phyloP scores from a whole-genome alignment of 2,797 vertebrate species.

The Eidolon dupreanum region DNA sequence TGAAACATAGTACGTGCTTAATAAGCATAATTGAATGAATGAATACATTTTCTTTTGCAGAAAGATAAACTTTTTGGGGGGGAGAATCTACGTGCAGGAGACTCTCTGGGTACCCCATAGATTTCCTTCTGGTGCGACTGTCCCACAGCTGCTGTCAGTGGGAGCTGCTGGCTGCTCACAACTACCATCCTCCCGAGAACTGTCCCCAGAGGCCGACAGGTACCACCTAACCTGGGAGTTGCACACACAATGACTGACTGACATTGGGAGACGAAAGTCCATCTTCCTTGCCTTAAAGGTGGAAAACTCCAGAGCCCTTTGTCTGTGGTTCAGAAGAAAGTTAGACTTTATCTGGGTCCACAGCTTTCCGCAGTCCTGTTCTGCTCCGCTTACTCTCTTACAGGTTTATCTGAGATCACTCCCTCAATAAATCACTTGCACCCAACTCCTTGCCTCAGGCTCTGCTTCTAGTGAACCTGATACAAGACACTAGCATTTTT shows the following conservation, averaged over 20 bases:
- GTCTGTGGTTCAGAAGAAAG: not conserved
- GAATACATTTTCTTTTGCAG: not conserved
- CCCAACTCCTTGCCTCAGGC: not conserved
- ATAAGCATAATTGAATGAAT: not conserved
- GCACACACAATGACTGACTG: not conserved
- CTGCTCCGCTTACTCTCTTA: not conserved
- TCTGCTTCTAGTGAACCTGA: not conserved
- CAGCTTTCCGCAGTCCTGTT: not conserved
- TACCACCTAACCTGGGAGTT: not conserved
- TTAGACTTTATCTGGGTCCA: too few species aligned
- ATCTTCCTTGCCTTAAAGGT: rapidly evolving
- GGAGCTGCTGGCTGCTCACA: not conserved
- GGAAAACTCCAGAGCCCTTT: not conserved
- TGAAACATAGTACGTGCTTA: not conserved
- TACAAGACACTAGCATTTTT: rapidly evolving
- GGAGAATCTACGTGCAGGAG: not conserved
- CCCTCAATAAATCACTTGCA: not conserved
- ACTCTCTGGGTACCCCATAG: rapidly evolving
- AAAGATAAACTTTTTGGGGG: not conserved
- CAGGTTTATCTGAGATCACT: not conserved
- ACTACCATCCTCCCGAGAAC: rapidly evolving
- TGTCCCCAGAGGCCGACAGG: not conserved
- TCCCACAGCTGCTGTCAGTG: rapidly evolving
- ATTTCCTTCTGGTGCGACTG: not conserved
- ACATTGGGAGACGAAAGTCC: rapidly evolving